Evolutionary conservation across 2,113 vertebrate genomes (phyloP).

Genomic region (Petaurus breviceps): DNA sequence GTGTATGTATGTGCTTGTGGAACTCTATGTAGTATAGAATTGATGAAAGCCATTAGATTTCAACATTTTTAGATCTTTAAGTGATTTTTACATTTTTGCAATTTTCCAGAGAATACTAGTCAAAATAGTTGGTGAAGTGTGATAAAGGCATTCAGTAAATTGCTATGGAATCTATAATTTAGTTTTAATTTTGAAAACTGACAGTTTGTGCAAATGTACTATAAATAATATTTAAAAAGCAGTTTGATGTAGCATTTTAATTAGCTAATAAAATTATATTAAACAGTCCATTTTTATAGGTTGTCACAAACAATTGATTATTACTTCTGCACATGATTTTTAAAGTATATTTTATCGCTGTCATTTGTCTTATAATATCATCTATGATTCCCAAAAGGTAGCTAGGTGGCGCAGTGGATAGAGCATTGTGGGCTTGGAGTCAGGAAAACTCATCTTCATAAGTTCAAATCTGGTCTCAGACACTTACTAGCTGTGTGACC

Average conservation of each 20-base stretch:
- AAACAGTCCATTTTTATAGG: not conserved
- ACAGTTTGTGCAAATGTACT: constrained; percentile 33
- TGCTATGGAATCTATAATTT: constrained; percentile 32
- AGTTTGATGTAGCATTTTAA: not conserved
- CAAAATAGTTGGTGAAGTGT: constrained; percentile 1
- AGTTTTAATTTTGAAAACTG: constrained; percentile 47
- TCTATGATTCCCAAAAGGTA: not conserved
- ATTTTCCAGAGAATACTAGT: constrained; percentile 47
- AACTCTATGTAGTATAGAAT: constrained; percentile 3
- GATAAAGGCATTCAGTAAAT: not conserved
- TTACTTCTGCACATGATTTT: not conserved
- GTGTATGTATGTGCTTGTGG: too few relatives aligned
- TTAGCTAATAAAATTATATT: not conserved
- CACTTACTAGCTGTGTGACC: too few relatives aligned
- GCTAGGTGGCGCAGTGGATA: too few relatives aligned
- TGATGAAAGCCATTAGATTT: constrained; percentile 6
- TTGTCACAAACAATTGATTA: constrained; percentile 1
- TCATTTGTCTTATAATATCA: not conserved
- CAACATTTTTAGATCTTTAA: constrained; percentile 8
- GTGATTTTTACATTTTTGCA: not conserved
- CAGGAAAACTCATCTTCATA: too few relatives aligned
- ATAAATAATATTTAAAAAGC: not conserved
- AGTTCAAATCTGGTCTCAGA: too few relatives aligned
- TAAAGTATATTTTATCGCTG: not conserved
- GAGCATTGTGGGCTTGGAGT: too few relatives aligned